Conservation (phyloP, 2,113 vertebrate genomes). For the Serinus canaria region DNA sequence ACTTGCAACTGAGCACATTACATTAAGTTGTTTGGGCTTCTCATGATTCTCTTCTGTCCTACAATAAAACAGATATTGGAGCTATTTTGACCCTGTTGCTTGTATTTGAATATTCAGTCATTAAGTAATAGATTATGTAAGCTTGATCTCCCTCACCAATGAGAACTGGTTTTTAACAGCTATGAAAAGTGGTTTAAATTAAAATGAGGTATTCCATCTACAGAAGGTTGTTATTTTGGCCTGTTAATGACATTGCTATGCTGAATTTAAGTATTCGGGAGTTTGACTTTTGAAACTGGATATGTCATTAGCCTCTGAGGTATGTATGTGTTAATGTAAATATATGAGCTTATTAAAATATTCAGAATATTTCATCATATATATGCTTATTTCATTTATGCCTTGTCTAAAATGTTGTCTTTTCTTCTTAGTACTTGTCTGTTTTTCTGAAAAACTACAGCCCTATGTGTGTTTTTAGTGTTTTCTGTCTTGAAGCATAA, state of each 20-base stretch:
- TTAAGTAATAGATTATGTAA: neutral
- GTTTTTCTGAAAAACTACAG: neutral
- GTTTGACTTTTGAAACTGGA: neutral
- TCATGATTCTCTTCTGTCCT: neutral
- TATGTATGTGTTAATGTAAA: neutral
- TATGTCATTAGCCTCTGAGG: neutral
- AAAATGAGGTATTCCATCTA: neutral
- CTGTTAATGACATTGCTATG: neutral
- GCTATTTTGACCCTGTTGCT: neutral
- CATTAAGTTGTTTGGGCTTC: neutral
- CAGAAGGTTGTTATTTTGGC: neutral
- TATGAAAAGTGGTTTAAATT: neutral
- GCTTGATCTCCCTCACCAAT: neutral
- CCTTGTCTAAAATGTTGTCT: neutral
- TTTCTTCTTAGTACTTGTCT: neutral
- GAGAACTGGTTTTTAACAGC: neutral
- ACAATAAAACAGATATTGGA: neutral
- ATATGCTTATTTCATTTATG: neutral
- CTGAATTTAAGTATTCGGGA: neutral
- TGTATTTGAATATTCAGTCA: neutral
- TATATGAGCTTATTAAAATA: neutral
- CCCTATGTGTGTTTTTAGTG: neutral
- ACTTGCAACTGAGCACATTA: neutral
- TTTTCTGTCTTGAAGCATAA: neutral
- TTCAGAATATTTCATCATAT: neutral